Evolutionary conservation across 2,888 invertebrate species (phyloP), one percentile per base, ranked within the genome.

Genomic region (Hololepta plana): DNA sequence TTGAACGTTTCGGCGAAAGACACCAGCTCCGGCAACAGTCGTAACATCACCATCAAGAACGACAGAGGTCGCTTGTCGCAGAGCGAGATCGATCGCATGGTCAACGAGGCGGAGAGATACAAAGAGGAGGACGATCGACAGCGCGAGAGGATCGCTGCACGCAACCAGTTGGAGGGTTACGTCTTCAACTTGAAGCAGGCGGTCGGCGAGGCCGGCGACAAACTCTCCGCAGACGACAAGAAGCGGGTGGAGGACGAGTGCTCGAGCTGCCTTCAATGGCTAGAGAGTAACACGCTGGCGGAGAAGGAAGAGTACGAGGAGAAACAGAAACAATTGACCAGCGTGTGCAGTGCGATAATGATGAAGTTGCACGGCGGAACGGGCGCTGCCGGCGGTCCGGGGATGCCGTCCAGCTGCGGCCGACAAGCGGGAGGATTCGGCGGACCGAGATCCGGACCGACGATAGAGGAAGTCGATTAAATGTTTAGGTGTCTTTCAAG

Each of bases 41-140:
- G 23, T 23, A 72, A 73, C 48, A 80, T 82, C 36, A 73, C 72
- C 28, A 84, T 84, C 36, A 75, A 74, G 47, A 81, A 82, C 54
- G 79, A 82, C 56, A 77, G 72, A 44, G 80, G 81, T 0, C 63
- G 82, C 5, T 57, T 84, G 25, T 75, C 77, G 10, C 77, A 80
- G 46, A 72, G 72, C 5, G 82, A 84, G 43, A 82, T 84, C 36
- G 80, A 84, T 35, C 60, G 72, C 32, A 82, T 79, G 79, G 53
- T 79, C 16, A 52, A 62, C 4, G 77, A 80, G 34, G 77, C 79
- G 0, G 77, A 79, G 42, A 59, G 54, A 25, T 80, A 73, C 52
- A 65, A 67, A 24, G 73, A 71, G 21, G 76, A 77, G 43, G 76
- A 77, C 40, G 70, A 71, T 32, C 64, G 64, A 41, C 72, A 73